Evolutionary conservation across 2,113 vertebrate species (phyloP).

Genomic region (Geothlypis trichas): DNA sequence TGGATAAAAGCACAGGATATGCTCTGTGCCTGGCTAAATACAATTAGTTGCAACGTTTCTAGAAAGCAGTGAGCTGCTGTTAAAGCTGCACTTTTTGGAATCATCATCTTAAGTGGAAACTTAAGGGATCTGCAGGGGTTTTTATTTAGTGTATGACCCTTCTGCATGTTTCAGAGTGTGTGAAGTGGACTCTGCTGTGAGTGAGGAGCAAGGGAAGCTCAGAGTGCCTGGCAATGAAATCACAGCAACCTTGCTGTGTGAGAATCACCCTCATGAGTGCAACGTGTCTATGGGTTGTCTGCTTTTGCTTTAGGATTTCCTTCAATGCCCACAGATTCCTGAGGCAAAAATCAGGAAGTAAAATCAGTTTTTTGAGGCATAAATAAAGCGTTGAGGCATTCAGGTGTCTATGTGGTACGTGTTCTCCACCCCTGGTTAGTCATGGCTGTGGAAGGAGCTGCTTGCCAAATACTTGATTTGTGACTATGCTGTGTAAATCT

Average conservation of each 20-base stretch:
- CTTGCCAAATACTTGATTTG: neutral
- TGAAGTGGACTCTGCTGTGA: neutral
- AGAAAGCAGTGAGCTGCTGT: neutral
- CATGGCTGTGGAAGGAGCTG: neutral
- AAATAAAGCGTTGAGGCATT: neutral
- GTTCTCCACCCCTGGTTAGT: neutral
- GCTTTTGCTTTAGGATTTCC: neutral
- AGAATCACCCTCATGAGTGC: rapidly evolving
- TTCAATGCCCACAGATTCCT: neutral
- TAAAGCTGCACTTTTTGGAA: neutral
- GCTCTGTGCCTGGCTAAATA: neutral
- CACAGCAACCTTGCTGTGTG: neutral
- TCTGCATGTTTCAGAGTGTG: rapidly evolving
- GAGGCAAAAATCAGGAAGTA: neutral
- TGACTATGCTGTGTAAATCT: neutral
- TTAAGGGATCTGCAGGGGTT: neutral
- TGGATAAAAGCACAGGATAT: neutral
- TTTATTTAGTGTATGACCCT: neutral
- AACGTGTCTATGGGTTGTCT: neutral
- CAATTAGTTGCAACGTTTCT: neutral
- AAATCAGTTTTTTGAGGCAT: neutral
- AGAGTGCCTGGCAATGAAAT: neutral
- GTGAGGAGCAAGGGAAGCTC: neutral
- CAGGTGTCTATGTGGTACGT: neutral
- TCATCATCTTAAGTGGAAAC: neutral